Conservation (phyloP, 1,140 invertebrate genomes). For the Harlomillsia oculata region DNA sequence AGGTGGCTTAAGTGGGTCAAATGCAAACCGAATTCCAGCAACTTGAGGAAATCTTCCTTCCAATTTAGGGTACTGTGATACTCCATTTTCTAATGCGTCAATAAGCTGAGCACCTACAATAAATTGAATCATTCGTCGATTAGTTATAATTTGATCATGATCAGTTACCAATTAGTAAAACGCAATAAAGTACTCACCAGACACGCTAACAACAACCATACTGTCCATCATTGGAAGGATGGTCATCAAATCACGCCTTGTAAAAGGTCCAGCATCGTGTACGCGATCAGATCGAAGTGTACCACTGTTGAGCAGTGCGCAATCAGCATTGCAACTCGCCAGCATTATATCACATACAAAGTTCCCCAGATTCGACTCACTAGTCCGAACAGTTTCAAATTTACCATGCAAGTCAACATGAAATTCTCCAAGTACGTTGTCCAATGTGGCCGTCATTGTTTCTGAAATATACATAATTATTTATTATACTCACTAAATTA, state of each 20-base stretch:
- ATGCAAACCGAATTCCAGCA: constrained; percentile 70
- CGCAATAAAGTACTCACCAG: constrained; percentile 39
- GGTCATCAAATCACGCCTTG: constrained; percentile 66
- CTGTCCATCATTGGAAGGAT: constrained; percentile 76
- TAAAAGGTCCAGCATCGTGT: constrained; percentile 65
- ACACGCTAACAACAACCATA: constrained; percentile 58
- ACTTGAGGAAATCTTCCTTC: constrained; percentile 75
- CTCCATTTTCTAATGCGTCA: constrained; percentile 68
- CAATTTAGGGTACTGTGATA: constrained; percentile 63
- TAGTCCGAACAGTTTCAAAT: constrained; percentile 64
- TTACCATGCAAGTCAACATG: constrained; percentile 71
- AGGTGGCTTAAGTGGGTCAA: constrained; percentile 56
- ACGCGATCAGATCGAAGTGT: constrained; percentile 67
- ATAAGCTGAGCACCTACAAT: constrained; percentile 55
- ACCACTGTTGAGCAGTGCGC: constrained; percentile 77
- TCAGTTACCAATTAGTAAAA: background rate
- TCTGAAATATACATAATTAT: constrained; percentile 43
- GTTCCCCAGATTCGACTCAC: constrained; percentile 81
- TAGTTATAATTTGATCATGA: background rate
- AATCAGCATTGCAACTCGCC: constrained; percentile 58
- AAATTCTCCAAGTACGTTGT: constrained; percentile 68
- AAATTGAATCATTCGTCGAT: background rate
- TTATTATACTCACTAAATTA: background rate
- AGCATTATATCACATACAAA: constrained; percentile 81
- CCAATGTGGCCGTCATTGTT: constrained; percentile 69